These are phyloP conservation scores for Aurelia sp. DNA, from an alignment of 30 jellyfish, hydroid and myxozoan genomes.

Conservation along the genomic window DNA sequence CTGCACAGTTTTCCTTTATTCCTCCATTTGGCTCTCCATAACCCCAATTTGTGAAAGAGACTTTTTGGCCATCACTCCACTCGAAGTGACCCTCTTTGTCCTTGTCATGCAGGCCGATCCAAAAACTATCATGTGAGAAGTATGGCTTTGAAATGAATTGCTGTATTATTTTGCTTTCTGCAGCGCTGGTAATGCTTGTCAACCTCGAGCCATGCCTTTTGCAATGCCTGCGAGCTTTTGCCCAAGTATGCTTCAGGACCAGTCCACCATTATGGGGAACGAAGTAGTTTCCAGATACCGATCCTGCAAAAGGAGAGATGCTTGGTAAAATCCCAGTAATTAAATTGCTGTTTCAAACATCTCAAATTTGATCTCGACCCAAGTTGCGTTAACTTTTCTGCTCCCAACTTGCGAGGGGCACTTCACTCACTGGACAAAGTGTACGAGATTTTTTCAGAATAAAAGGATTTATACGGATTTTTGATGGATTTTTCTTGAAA, in stretches of 20 bases:
- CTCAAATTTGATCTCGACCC: too few species aligned
- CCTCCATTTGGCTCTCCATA: slow-evolving; percentile 7
- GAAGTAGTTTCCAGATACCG: too few species aligned
- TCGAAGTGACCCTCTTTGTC: slow-evolving; percentile 2
- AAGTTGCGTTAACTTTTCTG: too few species aligned
- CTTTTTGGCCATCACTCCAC: slow-evolving; percentile 21
- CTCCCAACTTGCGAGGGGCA: too few species aligned
- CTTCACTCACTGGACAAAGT: too few species aligned
- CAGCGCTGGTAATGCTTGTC: not conserved
- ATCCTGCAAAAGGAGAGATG: too few species aligned
- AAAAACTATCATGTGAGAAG: not conserved
- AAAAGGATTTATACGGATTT: too few species aligned
- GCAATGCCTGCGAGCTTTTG: not conserved
- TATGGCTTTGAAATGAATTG: not conserved
- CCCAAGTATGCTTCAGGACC: slow-evolving; percentile 1
- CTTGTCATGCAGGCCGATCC: slow-evolving; percentile 26
- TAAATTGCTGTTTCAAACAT: too few species aligned
- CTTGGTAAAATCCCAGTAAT: too few species aligned
- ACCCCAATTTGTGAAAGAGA: not conserved
- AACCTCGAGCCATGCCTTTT: not conserved
- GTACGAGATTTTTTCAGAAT: too few species aligned
- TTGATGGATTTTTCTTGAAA: too few species aligned
- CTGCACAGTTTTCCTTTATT: not conserved
- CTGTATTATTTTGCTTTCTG: not conserved
- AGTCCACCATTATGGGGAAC: too few species aligned